Percentiles rank a stretch among this genome's conserved stretches.
phyloP scores from a whole-genome alignment of 2,888 invertebrate genomes.

The Hypomecis atomaria region DNA sequence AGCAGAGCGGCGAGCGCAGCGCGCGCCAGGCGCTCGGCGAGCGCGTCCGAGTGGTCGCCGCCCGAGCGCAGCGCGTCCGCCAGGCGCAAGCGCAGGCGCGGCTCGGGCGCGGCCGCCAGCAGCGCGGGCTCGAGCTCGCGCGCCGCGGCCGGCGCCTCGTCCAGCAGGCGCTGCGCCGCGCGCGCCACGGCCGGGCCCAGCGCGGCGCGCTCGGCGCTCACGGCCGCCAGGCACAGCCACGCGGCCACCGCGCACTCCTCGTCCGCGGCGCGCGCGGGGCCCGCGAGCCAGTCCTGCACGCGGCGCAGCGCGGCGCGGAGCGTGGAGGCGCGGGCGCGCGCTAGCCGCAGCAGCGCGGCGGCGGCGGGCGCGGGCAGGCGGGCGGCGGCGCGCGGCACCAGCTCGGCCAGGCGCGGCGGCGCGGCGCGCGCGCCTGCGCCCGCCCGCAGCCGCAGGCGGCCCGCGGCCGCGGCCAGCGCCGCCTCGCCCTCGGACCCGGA shows the following conservation, averaged over 20 bases:
- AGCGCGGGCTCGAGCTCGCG: constrained; percentile 16
- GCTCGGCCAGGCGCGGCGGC: constrained; percentile 20
- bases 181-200: constrained; percentile 11
- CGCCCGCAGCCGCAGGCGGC: constrained; percentile 40
- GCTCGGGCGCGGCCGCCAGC: constrained; percentile 32
- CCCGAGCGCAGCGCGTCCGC: constrained; percentile 44
- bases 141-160: constrained; percentile 21
- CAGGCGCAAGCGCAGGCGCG: constrained; percentile 36
- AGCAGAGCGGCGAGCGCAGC: constrained; percentile 12
- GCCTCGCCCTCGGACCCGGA: constrained; percentile 57
- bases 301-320: constrained; percentile 2
- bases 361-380: constrained; percentile 18
- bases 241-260: constrained; percentile 26
- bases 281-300: constrained; percentile 16
- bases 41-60: constrained; percentile 31
- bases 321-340: constrained; percentile 17
- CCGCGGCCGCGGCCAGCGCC: constrained; percentile 48
- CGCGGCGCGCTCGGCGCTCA: constrained; percentile 16
- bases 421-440: constrained; percentile 22
- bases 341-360: constrained; percentile 3
- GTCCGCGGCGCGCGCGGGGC: constrained; percentile 29
- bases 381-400: constrained; percentile 12
- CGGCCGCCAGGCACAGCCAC: constrained; percentile 33
- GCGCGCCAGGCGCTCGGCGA: constrained; percentile 27
- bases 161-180: constrained; percentile 33